Base-by-base conservation (phyloP, 2,888 invertebrate genomes). In the Anthrax anthrax region DNA sequence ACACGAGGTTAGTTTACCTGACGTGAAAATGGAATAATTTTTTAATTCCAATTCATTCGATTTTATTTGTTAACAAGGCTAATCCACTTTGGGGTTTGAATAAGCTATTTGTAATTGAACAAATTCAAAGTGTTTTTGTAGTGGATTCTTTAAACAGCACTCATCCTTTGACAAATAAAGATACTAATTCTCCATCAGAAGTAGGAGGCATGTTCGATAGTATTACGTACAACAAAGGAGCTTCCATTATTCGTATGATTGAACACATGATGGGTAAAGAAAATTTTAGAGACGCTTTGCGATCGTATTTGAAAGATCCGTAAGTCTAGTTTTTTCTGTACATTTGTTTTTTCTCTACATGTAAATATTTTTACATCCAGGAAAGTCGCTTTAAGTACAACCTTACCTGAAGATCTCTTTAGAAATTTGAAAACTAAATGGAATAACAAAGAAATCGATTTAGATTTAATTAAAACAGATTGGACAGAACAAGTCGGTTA, bases 161-260 rank as follows among this genome's bases (percentile, higher is more conserved):
- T 1, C 76, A 78, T 43, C 72, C 85, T 0, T 63, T 86, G 53
- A 76, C 72, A 2, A 70, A 74, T 42, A 60, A 63, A 10, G 63
- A 69, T 4, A 74, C 80, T 0, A 71, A 71, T 10, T 76, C 74
- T 9, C 77, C 78, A 1, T 57, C 58, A 0, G 71, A 81, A 51
- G 74, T 82, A 6, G 67, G 70, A 8, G 65, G 63, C 1, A 77
- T 79, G 71, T 85, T 85, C 56, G 76, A 78, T 36, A 72, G 70
- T 2, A 74, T 84, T 47, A 73, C 77, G 0, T 85, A 85, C 57
- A 75, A 75, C 52, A 85, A 86, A 60, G 81, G 78, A 1, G 76
- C 71, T n/a, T 59, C 72, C 3, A 58, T 81, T 17, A 74, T 84
- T 45, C 74, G 82, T 51, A 83, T 83, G 84, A 69, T 82, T 43